Percentiles rank a stretch among this genome's conserved stretches.
phyloP scores from a whole-genome alignment of 2,113 vertebrate species.

The Turdus rufiventris region DNA sequence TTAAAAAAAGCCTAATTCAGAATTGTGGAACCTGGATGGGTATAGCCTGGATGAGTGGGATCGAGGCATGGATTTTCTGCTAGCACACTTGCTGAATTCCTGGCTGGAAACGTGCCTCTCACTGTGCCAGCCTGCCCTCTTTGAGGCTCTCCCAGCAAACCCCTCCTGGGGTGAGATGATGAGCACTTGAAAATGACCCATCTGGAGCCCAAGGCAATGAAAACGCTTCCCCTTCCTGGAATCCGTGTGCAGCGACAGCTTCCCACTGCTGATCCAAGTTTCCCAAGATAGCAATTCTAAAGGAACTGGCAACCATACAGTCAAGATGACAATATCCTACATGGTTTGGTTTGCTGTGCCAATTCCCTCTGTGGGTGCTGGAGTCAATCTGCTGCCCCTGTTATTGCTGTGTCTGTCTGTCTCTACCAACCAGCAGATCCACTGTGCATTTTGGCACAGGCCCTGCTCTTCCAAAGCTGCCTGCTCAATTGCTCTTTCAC shows the following conservation, averaged over 20 bases:
- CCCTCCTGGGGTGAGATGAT: background rate
- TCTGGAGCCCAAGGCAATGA: background rate
- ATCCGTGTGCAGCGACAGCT: background rate
- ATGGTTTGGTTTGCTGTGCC: background rate
- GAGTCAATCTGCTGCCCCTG: background rate
- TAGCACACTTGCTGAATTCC: background rate
- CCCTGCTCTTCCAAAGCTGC: background rate
- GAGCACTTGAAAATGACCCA: background rate
- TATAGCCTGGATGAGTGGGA: background rate
- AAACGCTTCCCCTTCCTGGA: background rate
- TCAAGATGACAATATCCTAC: background rate
- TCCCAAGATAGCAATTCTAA: conserved; percentile 3
- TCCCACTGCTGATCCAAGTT: background rate
- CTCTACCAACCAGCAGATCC: conserved; percentile 13
- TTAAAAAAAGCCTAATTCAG: background rate
- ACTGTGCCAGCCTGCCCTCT: background rate
- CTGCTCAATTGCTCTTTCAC: background rate
- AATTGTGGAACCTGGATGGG: background rate
- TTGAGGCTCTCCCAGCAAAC: background rate
- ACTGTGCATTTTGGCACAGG: conserved; percentile 50
- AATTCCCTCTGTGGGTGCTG: background rate
- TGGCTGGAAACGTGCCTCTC: background rate
- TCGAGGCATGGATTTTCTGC: background rate
- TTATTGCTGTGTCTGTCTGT: background rate
- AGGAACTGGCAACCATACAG: background rate